Evolutionary conservation across 35 echinoderm and acorn worm species (phyloP).

Genomic region (Ophiothrix spiculata): DNA sequence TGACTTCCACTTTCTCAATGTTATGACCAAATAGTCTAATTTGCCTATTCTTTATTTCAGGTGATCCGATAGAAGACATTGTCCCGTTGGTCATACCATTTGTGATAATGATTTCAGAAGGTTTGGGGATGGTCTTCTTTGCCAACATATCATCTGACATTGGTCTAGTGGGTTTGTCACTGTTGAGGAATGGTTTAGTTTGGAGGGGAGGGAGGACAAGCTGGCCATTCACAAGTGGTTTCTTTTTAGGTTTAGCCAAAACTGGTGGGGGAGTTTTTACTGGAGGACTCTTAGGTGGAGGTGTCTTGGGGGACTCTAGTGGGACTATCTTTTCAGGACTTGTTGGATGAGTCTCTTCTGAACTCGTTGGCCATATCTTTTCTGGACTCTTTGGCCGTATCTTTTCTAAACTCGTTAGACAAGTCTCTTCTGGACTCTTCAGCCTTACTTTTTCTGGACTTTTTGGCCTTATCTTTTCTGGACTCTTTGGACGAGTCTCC

Average conservation of each 20-base stretch:
- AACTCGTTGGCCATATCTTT: neutral
- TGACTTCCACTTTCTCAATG: neutral
- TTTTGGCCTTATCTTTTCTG: neutral
- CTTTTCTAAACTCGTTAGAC: neutral
- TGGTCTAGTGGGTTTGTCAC: neutral
- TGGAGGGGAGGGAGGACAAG: neutral
- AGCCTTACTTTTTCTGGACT: neutral
- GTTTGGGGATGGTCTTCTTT: neutral
- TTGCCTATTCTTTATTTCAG: neutral
- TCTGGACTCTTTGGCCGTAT: neutral
- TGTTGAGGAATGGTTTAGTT: neutral
- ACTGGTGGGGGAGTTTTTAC: neutral
- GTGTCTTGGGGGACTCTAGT: neutral
- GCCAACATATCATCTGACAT: neutral
- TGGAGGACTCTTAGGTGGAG: neutral
- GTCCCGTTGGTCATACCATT: neutral
- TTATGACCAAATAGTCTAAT: neutral
- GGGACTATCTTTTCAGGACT: neutral
- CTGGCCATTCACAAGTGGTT: neutral
- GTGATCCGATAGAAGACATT: slow-evolving; percentile 2
- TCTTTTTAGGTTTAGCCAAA: neutral
- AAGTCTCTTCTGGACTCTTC: neutral
- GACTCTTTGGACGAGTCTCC: neutral
- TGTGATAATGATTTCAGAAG: neutral
- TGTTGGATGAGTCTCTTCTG: neutral